Evolutionary conservation across 2,888 invertebrate genomes (phyloP).

Genomic region (Leucophenga montana): DNA sequence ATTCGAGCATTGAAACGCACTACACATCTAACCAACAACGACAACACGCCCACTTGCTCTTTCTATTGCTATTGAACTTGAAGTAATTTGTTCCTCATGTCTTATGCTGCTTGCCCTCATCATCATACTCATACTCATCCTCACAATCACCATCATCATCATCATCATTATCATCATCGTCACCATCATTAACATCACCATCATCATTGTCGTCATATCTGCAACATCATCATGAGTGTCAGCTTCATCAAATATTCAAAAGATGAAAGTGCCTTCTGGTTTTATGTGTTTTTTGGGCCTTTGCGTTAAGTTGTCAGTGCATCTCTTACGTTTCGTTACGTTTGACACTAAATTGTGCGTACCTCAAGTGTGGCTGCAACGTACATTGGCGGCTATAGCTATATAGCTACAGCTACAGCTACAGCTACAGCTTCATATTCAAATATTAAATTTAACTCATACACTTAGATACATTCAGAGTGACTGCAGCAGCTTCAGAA

Average conservation of each 20-base stretch:
- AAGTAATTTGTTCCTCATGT: not conserved
- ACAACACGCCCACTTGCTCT: not conserved
- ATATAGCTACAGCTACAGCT: too few relatives aligned
- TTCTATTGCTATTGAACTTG: too few relatives aligned
- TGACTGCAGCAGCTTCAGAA: not conserved
- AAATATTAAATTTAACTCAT: not conserved
- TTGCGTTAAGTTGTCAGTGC: not conserved
- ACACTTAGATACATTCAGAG: not conserved
- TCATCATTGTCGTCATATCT: slow-evolving; percentile 13
- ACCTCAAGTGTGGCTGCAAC: too few relatives aligned
- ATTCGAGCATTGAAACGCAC: not conserved
- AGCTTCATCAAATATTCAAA: slow-evolving; percentile 17
- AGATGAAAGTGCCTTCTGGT: slow-evolving; percentile 2
- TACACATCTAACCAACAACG: not conserved
- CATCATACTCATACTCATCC: not conserved
- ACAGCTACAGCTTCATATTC: too few relatives aligned
- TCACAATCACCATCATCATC: not conserved
- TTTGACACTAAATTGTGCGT: not conserved
- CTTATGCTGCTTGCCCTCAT: not conserved
- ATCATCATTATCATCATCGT: not conserved
- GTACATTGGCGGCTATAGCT: too few relatives aligned
- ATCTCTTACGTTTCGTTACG: not conserved
- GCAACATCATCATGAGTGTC: not conserved
- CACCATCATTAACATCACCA: not conserved
- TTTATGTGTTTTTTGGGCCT: not conserved